Percentiles rank a stretch among this genome's conserved stretches.
Conservation (phyloP, 1,140 invertebrate species). For the Papilio machaon region DNA sequence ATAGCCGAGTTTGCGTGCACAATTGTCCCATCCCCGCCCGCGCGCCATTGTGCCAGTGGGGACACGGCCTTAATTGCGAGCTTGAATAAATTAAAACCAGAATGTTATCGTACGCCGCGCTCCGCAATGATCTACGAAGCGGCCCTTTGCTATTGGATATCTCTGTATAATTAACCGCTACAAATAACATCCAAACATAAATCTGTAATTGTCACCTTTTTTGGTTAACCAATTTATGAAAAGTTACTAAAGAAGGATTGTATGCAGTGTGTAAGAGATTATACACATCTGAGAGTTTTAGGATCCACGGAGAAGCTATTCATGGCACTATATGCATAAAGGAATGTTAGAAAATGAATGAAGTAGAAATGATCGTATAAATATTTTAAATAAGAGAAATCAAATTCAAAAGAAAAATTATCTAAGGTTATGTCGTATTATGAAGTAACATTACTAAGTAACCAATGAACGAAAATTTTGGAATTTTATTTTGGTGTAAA, state of each 20-base stretch:
- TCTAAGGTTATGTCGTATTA: not conserved
- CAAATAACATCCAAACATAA: slow-evolving; percentile 8
- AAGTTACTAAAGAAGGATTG: not conserved
- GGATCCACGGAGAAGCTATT: not conserved
- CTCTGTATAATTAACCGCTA: slow-evolving; percentile 25
- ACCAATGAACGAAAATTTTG: not conserved
- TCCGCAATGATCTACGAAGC: slow-evolving; percentile 52
- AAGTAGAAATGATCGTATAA: not conserved
- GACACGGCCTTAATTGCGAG: slow-evolving; percentile 77
- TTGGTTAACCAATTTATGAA: not conserved
- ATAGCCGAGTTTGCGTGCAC: slow-evolving; percentile 71
- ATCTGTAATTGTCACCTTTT: slow-evolving; percentile 6
- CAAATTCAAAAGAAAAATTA: not conserved
- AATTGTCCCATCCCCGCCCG: slow-evolving; percentile 73
- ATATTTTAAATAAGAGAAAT: not conserved
- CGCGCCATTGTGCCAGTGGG: slow-evolving; percentile 71
- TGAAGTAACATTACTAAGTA: not conserved
- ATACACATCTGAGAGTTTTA: not conserved
- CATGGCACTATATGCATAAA: not conserved
- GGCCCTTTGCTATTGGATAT: slow-evolving; percentile 21
- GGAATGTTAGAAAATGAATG: not conserved
- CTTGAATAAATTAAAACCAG: slow-evolving; percentile 78
- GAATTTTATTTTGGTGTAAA: not conserved
- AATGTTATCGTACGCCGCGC: slow-evolving; percentile 64
- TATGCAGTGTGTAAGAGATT: not conserved